Evolutionary conservation across 2,888 invertebrate genomes (phyloP), one percentile per base, ranked within the genome.

Genomic region (Listrodromus nycthemerus): DNA sequence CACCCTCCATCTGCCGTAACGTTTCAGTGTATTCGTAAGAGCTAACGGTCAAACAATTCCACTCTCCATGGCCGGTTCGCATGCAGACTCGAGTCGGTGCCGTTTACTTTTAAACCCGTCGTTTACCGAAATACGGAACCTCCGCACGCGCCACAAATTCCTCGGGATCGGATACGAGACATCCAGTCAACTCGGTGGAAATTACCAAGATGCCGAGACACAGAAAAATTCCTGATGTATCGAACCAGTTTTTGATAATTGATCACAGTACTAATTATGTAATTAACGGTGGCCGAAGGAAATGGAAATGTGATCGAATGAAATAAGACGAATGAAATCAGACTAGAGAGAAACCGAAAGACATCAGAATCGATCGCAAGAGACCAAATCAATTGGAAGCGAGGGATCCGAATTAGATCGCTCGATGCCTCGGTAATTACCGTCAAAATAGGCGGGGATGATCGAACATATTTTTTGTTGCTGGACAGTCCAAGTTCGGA

Each of bases 11-110:
- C 85, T 85, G 80, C 86, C 83, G 84, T 65, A 70, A 63, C 76
- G 37, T 84, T 65, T 77, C 55, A 10, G 87, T 88, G 85, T 89
- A 90, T 91, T 90, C 89, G 89, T 85, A 30, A 82, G 86, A 90
- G 85, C 87, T 85, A 89, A 90, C 89, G 87, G 87, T 85, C 87
- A 89, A 88, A 90, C 89, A 88, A 89, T 89, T 87, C 85, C 67
- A 85, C 89, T 86, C 87, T 85, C 86, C 84, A 77, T 71, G 75
- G 83, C 61, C 63, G 33, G 4, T 55, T 80, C 81, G 80, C 80
- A 84, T 83, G 82, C 84, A 75, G 84, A 83, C 85, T 84, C 77
- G 74, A 24, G 63, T 75, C 27, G 41, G 67, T 33, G 41, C 13
- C 13, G 41, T 13, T 55, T 58, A 24, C 66, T 65, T 55, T 21